Base-by-base conservation (phyloP, 2,797 vertebrate species). In the Iguana delicatissima region DNA sequence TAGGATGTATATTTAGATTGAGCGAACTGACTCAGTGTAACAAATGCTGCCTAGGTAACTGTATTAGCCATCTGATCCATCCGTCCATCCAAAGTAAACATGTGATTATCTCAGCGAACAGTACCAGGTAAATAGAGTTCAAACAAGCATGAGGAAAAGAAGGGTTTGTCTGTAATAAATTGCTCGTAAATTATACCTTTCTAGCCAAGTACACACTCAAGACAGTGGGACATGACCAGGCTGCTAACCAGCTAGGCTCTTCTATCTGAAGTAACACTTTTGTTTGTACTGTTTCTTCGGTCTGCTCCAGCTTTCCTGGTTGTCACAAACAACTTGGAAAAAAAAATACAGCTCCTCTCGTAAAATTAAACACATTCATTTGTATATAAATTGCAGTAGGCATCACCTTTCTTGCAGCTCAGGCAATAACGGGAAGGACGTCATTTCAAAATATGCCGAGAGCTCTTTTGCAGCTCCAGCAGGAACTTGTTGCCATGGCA, bases 371-470 rank as follows among this genome's bases (percentile, higher is more conserved):
- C 9, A 35, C 74, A 74, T 79, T 92, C 72, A 88, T 92, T 94
- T 94, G 86, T 95, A 83, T 95, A 94, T 95, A 95, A 46, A 94
- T 93, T 95, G 93, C 93, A 93, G 92, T 94, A 94, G 50, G 69
- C 88, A 92, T 90, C 90, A 93, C 76, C 77, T 93, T 96, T 91
- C 82, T 76, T 85, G 64, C 38, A 89, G 79, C 88, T 73, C 88
- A 92, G 93, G 87, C 87, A 88, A 89, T 87, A 94, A 95, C n/a
- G 92, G 93, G 89, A 91, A 94, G 93, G 86, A 95, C 96, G 91
- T 46, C 74, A 92, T 94, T 95, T 91, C 89, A 80, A 86, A 92
- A 86, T 0, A 0, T 81, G 92, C 69, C 2, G 76, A 92, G 94
- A 38, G 72, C 86, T 93, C 90, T 94, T 93, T 73, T 86, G 84